Percentiles rank a stretch among this genome's conserved stretches.
These are phyloP conservation scores for Eulemur mongoz DNA, from an alignment of 2,797 vertebrate genomes.

Conservation along the genomic window DNA sequence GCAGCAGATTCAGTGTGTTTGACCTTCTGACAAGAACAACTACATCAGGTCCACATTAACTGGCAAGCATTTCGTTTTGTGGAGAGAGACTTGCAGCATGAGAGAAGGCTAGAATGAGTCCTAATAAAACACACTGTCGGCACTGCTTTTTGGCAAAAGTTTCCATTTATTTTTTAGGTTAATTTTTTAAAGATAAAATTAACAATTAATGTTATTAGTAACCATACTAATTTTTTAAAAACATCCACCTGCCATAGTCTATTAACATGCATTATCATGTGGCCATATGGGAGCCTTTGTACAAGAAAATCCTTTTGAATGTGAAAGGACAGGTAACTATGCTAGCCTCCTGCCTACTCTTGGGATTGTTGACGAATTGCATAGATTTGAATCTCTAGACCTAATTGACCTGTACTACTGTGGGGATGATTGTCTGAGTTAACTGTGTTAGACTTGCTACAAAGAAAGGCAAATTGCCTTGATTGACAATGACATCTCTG, in stretches of 20 bases:
- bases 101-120: neutral
- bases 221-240: conserved; percentile 46
- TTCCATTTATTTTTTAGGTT: neutral
- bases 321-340: conserved; percentile 87
- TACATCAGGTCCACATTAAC: neutral
- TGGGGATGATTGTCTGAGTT: conserved; percentile 79
- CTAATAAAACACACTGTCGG: neutral
- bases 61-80: neutral
- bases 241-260: conserved; percentile 80
- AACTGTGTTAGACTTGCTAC: conserved; percentile 81
- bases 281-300: conserved; percentile 73
- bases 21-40: conserved; percentile 66
- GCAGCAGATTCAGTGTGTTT: conserved; percentile 36
- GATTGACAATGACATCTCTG: conserved; percentile 89
- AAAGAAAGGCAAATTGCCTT: conserved; percentile 79
- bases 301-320: conserved; percentile 86
- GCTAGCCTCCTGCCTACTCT: conserved; percentile 78
- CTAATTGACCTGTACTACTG: conserved; percentile 87
- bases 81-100: neutral
- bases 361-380: conserved; percentile 84
- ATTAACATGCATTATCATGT: conserved; percentile 84
- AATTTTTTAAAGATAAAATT: neutral
- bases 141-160: neutral
- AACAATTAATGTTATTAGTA: neutral
- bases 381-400: conserved; percentile 83